Evolutionary conservation across 2,888 invertebrate species (phyloP), one percentile per base, ranked within the genome.

Genomic region (Andrena minutula): DNA sequence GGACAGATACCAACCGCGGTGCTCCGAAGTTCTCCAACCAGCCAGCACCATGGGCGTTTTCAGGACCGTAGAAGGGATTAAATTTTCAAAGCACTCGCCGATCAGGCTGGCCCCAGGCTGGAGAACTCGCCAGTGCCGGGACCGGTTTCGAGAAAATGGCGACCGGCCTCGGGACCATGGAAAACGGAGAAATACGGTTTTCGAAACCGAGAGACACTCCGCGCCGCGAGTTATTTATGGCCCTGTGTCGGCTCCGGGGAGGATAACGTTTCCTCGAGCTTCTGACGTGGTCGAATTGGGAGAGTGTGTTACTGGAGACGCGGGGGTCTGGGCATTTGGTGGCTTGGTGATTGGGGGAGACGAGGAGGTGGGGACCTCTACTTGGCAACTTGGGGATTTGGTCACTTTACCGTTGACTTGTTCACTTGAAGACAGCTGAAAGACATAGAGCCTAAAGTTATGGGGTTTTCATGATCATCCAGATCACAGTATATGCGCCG

Each of bases 1-100:
- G 86, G 86, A 84, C 86, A 89, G 88, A 88, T 88, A 87, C 84
- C 86, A 86, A 87, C 87, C 82, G 78, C 79, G 81, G 84, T 74
- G 86, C 69, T 58, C 56, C 61, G 47, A 56, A 56, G 75, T 75
- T 75, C 79, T 76, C 79, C 79, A 75, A 74, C 71, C 81, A 74
- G 81, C 75, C 83, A 64, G 60, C 74, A 32, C 56, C 73, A 88
- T 88, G 88, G 88, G 88, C 88, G 88, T 88, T 87, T 87, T 83
- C 87, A 86, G 72, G 71, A 60, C 74, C 80, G 83, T 83, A 85
- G 86, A 79, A 79, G 81, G 88, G 85, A 87, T 85, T 84, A 79
- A 80, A 83, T 85, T 87, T 78, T 64, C 82, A 79, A 85, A 74
- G 73, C 35, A 30, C 12, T 49, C 53, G 68, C 75, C 76, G 79